phyloP scores from a whole-genome alignment of 2,888 invertebrate species.

The Crioceris asparagi region DNA sequence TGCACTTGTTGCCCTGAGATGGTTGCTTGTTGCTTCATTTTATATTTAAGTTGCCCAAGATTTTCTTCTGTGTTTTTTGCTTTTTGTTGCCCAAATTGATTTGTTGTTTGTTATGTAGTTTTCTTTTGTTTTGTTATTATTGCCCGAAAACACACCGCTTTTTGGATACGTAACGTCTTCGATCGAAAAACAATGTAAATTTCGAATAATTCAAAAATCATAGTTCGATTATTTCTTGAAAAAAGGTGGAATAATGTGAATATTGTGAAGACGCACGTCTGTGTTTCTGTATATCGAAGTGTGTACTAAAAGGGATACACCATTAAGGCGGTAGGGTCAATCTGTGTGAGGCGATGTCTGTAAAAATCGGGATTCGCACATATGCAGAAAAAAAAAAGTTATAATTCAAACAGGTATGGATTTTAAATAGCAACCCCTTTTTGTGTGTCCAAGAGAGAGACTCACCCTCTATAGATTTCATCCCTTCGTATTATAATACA shows the following conservation, averaged over 20 bases:
- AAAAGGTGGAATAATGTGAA: slow-evolving; percentile 14
- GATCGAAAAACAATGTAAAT: slow-evolving; percentile 4
- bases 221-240: too few relatives aligned
- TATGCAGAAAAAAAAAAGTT: slow-evolving; percentile 29
- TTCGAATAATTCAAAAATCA: slow-evolving; percentile 16
- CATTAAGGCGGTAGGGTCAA: slow-evolving; percentile 27
- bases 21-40: slow-evolving; percentile 26
- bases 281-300: slow-evolving; percentile 24
- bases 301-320: slow-evolving; percentile 24
- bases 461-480: too few relatives aligned
- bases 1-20: slow-evolving; percentile 38
- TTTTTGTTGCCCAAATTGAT: slow-evolving; percentile 21
- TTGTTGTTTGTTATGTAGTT: too few relatives aligned
- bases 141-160: slow-evolving; percentile 21
- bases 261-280: slow-evolving; percentile 21
- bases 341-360: slow-evolving; percentile 23
- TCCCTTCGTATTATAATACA: too few relatives aligned
- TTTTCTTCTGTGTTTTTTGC: not conserved
- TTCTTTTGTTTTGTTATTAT: slow-evolving; percentile 12
- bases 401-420: slow-evolving; percentile 35
- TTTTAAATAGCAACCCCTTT: slow-evolving; percentile 26
- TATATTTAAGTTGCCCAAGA: slow-evolving; percentile 15
- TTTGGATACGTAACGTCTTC: slow-evolving; percentile 11
- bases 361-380: slow-evolving; percentile 31
- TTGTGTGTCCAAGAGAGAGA: slow-evolving; percentile 14